A percentile compares a stretch with the other conserved stretches of the same genome.
Evolutionary conservation across 2,113 vertebrate species (phyloP).

Genomic region (Gulo gulo): DNA sequence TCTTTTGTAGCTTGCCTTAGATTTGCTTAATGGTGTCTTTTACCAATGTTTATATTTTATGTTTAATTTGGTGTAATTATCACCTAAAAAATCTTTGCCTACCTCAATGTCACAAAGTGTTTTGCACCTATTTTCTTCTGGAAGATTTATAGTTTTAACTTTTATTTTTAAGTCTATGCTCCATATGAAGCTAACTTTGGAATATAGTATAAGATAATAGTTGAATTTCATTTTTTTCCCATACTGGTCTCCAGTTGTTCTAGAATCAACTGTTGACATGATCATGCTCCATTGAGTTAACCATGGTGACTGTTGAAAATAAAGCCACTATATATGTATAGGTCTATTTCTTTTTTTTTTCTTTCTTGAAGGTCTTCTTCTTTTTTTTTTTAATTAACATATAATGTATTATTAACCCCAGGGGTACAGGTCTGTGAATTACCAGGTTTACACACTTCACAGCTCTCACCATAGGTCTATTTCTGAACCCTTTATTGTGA

Average conservation of each 20-base stretch:
- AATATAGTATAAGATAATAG: not conserved
- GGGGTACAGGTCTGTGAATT: no score
- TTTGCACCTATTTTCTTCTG: not conserved
- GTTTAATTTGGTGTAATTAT: constrained; percentile 4
- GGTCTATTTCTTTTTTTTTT: not conserved
- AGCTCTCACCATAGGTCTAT: not conserved
- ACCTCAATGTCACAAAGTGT: not conserved
- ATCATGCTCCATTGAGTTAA: not conserved
- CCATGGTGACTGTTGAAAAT: not conserved
- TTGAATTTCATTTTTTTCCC: not conserved
- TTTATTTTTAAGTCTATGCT: not conserved
- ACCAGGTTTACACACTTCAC: no score
- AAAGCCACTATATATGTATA: not conserved
- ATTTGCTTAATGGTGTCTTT: constrained; percentile 7
- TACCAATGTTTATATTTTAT: not conserved
- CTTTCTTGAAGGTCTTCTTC: no score
- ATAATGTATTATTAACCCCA: no score
- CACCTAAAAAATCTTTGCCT: not conserved
- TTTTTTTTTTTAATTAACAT: no score
- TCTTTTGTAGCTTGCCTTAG: not conserved
- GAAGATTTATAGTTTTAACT: not conserved
- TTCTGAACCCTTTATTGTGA: not conserved
- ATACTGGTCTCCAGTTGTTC: not conserved
- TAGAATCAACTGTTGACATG: not conserved
- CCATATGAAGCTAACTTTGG: not conserved